Percentiles rank a stretch among this genome's conserved stretches.
phyloP scores from a whole-genome alignment of 2,797 vertebrate species.

The Clarias pachynema region DNA sequence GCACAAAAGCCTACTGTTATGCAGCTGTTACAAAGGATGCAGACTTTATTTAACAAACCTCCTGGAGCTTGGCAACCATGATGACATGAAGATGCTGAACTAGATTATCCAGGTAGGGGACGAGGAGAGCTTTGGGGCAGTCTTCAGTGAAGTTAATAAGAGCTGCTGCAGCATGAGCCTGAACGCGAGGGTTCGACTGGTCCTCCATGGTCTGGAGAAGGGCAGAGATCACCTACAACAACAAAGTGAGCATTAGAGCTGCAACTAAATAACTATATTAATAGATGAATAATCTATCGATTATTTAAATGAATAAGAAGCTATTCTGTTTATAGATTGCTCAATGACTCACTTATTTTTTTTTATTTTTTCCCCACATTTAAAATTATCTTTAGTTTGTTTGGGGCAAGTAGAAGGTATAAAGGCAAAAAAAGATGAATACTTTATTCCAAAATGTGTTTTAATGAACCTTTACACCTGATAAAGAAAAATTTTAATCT shows the following conservation, averaged over 20 bases:
- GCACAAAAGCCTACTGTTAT: background rate
- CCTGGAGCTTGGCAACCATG: slow-evolving; percentile 95
- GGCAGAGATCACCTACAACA: slow-evolving; percentile 88
- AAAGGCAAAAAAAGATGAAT: too few species aligned
- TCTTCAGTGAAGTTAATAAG: slow-evolving; percentile 99
- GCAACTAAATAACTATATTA: too few species aligned
- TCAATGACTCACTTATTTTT: too few species aligned
- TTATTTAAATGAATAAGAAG: too few species aligned
- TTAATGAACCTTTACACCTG: too few species aligned
- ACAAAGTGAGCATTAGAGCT: background rate
- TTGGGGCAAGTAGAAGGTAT: too few species aligned
- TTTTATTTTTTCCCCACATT: too few species aligned
- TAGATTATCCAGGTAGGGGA: slow-evolving; percentile 92
- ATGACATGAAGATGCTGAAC: slow-evolving; percentile 95
- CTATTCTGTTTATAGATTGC: too few species aligned
- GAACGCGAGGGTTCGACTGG: slow-evolving; percentile 93
- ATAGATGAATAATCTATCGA: too few species aligned
- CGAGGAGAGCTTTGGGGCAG: slow-evolving; percentile 92
- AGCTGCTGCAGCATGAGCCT: slow-evolving; percentile 95
- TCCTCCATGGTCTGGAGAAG: slow-evolving; percentile 97
- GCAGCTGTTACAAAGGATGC: background rate
- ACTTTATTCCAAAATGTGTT: too few species aligned
- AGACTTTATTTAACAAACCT: slow-evolving; percentile 69
- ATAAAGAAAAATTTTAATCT: too few species aligned
- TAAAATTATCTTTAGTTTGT: too few species aligned